These are phyloP conservation scores for Agrotis puta DNA, from an alignment of 2,888 invertebrate species.

Conservation along the genomic window DNA sequence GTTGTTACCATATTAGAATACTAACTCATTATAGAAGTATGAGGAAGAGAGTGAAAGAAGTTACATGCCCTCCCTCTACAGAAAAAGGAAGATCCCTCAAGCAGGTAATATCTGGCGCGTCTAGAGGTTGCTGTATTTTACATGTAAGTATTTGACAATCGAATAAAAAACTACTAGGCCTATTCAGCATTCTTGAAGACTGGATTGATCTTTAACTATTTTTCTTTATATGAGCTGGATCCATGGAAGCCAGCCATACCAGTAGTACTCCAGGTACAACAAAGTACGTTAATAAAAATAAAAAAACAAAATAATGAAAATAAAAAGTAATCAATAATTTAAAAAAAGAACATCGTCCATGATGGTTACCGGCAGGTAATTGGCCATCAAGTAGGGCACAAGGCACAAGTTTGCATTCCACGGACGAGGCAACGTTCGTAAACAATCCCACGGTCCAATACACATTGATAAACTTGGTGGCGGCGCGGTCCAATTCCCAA, in stretches of 20 bases:
- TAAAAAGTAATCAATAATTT: slow-evolving; percentile 30
- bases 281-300: not conserved
- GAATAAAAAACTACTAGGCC: not conserved
- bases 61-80: not conserved
- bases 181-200: too few species aligned
- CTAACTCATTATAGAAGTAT: too few species aligned
- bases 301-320: not conserved
- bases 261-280: too few species aligned
- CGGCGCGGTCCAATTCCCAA: slow-evolving; percentile 79
- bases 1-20: too few species aligned
- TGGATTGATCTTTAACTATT: too few species aligned
- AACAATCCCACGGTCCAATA: slow-evolving; percentile 86
- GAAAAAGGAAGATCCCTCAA: not conserved
- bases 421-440: slow-evolving; percentile 77
- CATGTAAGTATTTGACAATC: not conserved
- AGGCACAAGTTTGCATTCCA: slow-evolving; percentile 74
- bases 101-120: too few species aligned
- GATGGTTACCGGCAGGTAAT: slow-evolving; percentile 58
- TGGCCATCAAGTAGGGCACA: slow-evolving; percentile 70
- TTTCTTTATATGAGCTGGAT: not conserved
- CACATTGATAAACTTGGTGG: slow-evolving; percentile 83
- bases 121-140: too few species aligned
- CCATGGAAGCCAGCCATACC: not conserved
- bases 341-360: slow-evolving; percentile 31
- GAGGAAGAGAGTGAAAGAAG: not conserved